Conservation (phyloP, 2,797 vertebrate genomes). For the Chloroceryle inda region DNA sequence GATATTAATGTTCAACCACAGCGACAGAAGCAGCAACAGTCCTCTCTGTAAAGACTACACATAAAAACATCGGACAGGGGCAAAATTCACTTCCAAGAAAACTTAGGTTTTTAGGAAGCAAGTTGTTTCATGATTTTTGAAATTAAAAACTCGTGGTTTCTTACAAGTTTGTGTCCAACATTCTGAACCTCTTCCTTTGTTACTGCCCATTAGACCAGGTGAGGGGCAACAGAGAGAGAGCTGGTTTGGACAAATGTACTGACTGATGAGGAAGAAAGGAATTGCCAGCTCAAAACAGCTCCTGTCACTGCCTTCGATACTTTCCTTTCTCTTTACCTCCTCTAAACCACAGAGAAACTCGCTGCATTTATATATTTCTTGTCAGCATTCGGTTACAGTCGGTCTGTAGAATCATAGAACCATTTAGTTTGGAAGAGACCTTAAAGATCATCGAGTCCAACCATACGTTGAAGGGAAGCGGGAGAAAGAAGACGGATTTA, state of each 20-base stretch:
- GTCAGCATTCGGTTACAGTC: accelerated
- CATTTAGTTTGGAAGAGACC: background rate
- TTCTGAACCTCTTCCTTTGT: background rate
- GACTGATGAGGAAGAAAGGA: background rate
- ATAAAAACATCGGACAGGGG: accelerated
- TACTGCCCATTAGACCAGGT: accelerated
- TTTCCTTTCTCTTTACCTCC: background rate
- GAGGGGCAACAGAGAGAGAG: background rate
- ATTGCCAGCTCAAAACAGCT: background rate
- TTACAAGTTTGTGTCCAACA: background rate
- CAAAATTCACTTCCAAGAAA: background rate
- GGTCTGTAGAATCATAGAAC: background rate
- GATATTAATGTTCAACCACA: accelerated
- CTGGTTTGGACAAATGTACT: background rate
- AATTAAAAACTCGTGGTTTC: background rate
- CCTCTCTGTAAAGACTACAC: accelerated
- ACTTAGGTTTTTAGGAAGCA: background rate
- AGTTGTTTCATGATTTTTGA: background rate
- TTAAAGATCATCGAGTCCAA: background rate
- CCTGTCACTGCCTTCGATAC: background rate
- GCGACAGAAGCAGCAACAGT: background rate
- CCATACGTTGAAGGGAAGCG: background rate
- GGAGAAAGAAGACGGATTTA: background rate
- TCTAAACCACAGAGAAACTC: background rate
- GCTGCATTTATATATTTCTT: accelerated